Base-by-base conservation (phyloP, 1,140 invertebrate species). In the Lysiphlebus fabarum region DNA sequence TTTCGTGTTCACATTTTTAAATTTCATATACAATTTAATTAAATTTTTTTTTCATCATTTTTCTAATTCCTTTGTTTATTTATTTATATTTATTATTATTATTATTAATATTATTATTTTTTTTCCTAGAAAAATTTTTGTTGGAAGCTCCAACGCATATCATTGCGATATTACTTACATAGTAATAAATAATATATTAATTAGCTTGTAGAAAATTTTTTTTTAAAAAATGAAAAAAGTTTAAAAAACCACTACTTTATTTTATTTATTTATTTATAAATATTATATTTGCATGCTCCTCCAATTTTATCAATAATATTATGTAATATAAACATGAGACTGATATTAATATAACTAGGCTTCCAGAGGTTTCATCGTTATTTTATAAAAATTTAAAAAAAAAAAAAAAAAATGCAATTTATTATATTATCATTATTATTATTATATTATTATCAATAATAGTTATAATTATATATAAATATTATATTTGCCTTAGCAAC, bases 241-340 rank as follows among this genome's bases (percentile, higher is more conserved):
- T 68, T 76, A 76, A 73, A 75, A 77, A 70, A 77, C 17, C 3
- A 17, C 17, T 17, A 17, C 1, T 17, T 17, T 17, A 3, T 17
- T 17, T 17, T 17, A 17, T 17, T 17, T 17, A 1, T 17, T 17
- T 17, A 1, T 17, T 17, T 17, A 17, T 17, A 17, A 17, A 17
- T 17, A 17, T 17, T 17, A 17, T 17, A 17, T 17, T 17, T 17
- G 17, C 17, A 17, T 17, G 17, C 17, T 17, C 17, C 68, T 73
- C 67, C 70, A 76, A 74, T 75, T 72, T 72, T 73, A 68, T 75
- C 71, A 74, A 74, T 72, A 59, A 68, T 73, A 10, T 10, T 76
- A 74, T 72, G 73, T 76, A n/a, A 77, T 76, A 78, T 76, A 76
- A 69, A 69, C 76, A 76, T 70, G 74, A 72, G 73, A 72, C 38